Percentiles rank a stretch among this genome's conserved stretches.
phyloP scores from a whole-genome alignment of 2,797 vertebrate genomes.

The Oreonectes daqikongensis region DNA sequence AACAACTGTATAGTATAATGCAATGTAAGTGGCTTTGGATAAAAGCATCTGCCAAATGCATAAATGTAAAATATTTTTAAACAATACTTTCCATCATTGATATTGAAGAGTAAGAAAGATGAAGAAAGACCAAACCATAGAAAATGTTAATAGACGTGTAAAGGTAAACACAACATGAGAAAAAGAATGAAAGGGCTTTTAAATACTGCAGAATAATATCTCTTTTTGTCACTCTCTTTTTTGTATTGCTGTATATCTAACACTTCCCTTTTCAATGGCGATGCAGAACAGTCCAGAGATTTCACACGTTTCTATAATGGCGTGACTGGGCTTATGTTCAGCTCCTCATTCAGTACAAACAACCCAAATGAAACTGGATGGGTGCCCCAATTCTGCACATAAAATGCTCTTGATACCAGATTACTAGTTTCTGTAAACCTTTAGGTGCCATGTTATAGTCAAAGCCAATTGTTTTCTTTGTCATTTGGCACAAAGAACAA shows the following conservation, averaged over 20 bases:
- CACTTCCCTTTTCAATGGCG: not conserved
- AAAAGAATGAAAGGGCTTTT: not conserved
- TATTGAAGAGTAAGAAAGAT: not conserved
- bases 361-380: not conserved
- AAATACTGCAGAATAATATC: not conserved
- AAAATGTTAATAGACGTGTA: not conserved
- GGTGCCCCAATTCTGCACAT: constrained; percentile 32
- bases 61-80: too few relatives aligned
- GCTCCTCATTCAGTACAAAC: not conserved
- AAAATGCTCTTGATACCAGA: constrained; percentile 15
- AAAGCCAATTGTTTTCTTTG: constrained; percentile 12
- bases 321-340: constrained; percentile 1
- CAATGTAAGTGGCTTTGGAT: too few relatives aligned
- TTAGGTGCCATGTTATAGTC: constrained; percentile 9
- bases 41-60: too few relatives aligned
- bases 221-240: not conserved
- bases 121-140: constrained; percentile 1
- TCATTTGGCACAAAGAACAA: constrained; percentile 20
- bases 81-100: not conserved
- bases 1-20: too few relatives aligned
- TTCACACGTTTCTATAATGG: constrained; percentile 24
- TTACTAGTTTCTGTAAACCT: constrained; percentile 20
- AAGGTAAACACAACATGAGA: not conserved
- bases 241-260: constrained; percentile 1
- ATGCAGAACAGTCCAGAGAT: constrained; percentile 16